phyloP scores from a whole-genome alignment of 2,888 invertebrate genomes.

The Scelioninae gen. 2 region DNA sequence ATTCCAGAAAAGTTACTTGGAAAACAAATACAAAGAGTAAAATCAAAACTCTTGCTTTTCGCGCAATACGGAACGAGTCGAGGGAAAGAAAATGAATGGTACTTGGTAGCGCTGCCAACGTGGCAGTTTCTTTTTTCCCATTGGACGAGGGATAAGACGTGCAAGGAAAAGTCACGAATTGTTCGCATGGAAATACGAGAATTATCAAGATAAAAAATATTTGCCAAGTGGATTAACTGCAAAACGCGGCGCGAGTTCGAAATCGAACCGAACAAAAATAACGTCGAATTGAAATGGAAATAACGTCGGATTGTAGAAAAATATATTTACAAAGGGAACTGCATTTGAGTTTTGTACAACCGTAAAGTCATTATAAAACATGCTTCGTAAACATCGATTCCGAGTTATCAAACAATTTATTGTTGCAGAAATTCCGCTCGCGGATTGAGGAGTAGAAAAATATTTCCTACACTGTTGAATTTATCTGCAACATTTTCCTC shows the following conservation, averaged over 20 bases:
- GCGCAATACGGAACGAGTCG: constrained; percentile 23
- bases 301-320: no score
- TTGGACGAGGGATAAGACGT: constrained; percentile 47
- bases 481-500: constrained; percentile 18
- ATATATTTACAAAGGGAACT: no score
- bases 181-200: constrained; percentile 49
- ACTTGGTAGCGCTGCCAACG: constrained; percentile 55
- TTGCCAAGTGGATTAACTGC: constrained; percentile 8
- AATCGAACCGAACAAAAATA: constrained; percentile 1
- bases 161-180: constrained; percentile 53
- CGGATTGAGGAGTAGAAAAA: constrained; percentile 12
- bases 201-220: constrained; percentile 41
- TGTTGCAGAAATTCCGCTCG: background rate
- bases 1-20: constrained; percentile 22
- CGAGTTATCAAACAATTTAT: no score
- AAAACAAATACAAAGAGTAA: constrained; percentile 28
- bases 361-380: no score
- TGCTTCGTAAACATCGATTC: no score
- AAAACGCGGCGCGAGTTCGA: constrained; percentile 7
- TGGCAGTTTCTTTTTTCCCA: constrained; percentile 52
- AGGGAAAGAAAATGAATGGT: constrained; percentile 53
- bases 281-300: background rate
- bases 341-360: no score
- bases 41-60: constrained; percentile 51
- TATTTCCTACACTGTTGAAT: constrained; percentile 11